Percentiles rank a stretch among this genome's conserved stretches.
Evolutionary conservation across 2,888 invertebrate species (phyloP).

Genomic region (Patella pellucida): DNA sequence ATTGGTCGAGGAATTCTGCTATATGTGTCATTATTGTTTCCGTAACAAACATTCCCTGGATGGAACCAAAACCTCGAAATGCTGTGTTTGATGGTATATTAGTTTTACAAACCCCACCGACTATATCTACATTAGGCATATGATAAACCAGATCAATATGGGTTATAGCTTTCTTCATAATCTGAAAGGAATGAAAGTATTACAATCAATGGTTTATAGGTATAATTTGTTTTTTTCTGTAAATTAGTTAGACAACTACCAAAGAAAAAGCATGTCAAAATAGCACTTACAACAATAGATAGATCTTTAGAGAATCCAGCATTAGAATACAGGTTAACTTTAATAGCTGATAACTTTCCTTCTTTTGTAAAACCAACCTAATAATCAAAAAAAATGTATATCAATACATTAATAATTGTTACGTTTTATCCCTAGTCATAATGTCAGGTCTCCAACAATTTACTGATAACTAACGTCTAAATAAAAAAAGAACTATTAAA

Average conservation of each 20-base stretch:
- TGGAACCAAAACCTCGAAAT: slow-evolving; percentile 76
- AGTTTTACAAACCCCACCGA: slow-evolving; percentile 81
- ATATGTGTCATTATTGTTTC: slow-evolving; percentile 45
- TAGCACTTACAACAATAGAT: slow-evolving; percentile 43
- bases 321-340: slow-evolving; percentile 50
- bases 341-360: slow-evolving; percentile 50
- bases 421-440: no score
- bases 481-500: no score
- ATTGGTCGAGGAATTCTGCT: slow-evolving; percentile 80
- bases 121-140: slow-evolving; percentile 81
- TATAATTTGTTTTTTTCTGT: neutral
- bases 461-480: no score
- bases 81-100: slow-evolving; percentile 93
- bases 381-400: neutral
- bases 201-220: neutral
- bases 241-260: neutral
- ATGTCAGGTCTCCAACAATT: no score
- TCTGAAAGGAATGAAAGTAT: slow-evolving; percentile 73
- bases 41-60: slow-evolving; percentile 47
- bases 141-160: slow-evolving; percentile 76
- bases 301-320: slow-evolving; percentile 52
- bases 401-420: no score
- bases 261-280: neutral
- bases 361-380: slow-evolving; percentile 76
- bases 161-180: slow-evolving; percentile 83